phyloP scores from a whole-genome alignment of 2,797 vertebrate genomes.

The Jordanella pulchra region DNA sequence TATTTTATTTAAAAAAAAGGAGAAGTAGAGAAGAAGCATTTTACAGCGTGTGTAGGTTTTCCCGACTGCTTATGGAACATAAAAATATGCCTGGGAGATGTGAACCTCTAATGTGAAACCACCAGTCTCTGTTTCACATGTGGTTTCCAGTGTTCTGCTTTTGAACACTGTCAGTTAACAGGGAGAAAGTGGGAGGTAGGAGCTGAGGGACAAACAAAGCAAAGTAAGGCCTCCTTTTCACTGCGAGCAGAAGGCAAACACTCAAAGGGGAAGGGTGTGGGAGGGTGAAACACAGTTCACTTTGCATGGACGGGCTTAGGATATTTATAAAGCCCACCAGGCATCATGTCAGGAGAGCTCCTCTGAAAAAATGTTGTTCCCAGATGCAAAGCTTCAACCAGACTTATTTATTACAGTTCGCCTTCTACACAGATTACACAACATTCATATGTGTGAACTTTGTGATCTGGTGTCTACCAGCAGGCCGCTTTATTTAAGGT shows the following conservation, averaged over 20 bases:
- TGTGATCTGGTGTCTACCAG: constrained; percentile 50
- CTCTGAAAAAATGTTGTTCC: constrained; percentile 74
- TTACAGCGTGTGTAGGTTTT: constrained; percentile 35
- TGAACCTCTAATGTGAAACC: constrained; percentile 61
- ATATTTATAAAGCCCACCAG: constrained; percentile 80
- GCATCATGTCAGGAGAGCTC: constrained; percentile 73
- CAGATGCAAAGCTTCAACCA: constrained; percentile 73
- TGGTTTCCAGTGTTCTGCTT: constrained; percentile 77
- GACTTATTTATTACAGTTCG: constrained; percentile 72
- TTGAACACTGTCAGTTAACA: constrained; percentile 74
- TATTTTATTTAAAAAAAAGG: constrained; percentile 22
- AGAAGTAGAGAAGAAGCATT: constrained; percentile 20
- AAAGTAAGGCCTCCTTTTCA: constrained; percentile 78
- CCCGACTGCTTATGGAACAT: constrained; percentile 35
- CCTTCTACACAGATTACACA: constrained; percentile 74
- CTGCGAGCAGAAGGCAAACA: constrained; percentile 77
- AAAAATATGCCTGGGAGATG: constrained; percentile 54
- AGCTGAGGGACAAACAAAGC: constrained; percentile 78
- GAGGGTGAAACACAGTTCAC: constrained; percentile 81
- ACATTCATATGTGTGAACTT: constrained; percentile 63
- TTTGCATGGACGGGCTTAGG: constrained; percentile 68
- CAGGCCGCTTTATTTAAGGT: constrained; percentile 72
- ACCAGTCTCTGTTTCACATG: constrained; percentile 74
- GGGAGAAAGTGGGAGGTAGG: constrained; percentile 76
- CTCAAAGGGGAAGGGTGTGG: constrained; percentile 73